Evolutionary conservation across 2,113 vertebrate genomes (phyloP).

Genomic region (Epinephelus lanceolatus): DNA sequence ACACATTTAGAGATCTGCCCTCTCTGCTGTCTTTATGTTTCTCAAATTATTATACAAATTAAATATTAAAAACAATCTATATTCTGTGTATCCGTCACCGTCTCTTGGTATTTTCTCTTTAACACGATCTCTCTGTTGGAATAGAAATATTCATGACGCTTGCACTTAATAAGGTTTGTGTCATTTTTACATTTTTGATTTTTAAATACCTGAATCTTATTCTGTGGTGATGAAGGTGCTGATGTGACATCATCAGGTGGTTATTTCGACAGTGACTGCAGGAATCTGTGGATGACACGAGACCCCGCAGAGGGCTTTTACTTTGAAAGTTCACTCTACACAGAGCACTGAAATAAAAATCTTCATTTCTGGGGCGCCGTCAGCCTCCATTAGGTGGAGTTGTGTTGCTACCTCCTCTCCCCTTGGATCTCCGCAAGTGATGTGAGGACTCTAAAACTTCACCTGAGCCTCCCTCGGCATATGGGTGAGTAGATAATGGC

Average conservation of each 20-base stretch:
- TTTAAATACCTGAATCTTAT: background rate
- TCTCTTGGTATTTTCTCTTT: background rate
- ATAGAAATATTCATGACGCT: background rate
- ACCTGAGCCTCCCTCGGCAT: too few relatives aligned
- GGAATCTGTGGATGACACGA: conserved; percentile 12
- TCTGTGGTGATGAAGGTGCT: background rate
- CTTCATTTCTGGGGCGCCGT: too few relatives aligned
- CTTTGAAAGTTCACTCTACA: conserved; percentile 8
- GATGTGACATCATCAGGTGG: conserved; percentile 19
- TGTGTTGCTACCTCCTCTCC: too few relatives aligned
- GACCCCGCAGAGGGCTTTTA: background rate
- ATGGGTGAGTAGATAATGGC: too few relatives aligned
- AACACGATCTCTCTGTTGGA: background rate
- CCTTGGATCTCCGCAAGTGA: too few relatives aligned
- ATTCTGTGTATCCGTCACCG: background rate
- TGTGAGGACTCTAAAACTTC: too few relatives aligned
- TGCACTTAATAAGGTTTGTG: background rate
- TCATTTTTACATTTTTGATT: background rate
- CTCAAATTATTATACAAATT: background rate
- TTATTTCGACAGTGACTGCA: background rate
- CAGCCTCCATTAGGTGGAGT: too few relatives aligned
- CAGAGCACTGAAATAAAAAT: background rate
- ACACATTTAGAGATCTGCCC: background rate
- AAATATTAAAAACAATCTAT: background rate
- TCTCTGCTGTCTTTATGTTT: background rate